These are phyloP conservation scores for Melanotaenia parkinsoni DNA, from an alignment of 2,797 vertebrate species.

Conservation along the genomic window DNA sequence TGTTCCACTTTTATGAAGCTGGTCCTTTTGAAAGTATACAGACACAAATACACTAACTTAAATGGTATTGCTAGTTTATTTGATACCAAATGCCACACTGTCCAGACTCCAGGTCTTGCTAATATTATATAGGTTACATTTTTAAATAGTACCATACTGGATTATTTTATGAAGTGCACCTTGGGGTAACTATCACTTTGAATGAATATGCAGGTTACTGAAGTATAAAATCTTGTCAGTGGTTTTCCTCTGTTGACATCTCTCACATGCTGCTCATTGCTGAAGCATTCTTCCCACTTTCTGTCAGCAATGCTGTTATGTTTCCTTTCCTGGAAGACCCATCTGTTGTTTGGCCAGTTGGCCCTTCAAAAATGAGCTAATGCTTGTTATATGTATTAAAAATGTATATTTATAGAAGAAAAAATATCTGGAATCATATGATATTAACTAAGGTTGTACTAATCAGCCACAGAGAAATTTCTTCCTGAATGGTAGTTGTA, in stretches of 20 bases:
- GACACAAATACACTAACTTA: constrained; percentile 17
- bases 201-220: neutral
- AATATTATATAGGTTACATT: neutral
- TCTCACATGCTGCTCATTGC: neutral
- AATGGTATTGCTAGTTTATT: constrained; percentile 44
- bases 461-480: no score
- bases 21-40: constrained; percentile 11
- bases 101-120: constrained; percentile 1
- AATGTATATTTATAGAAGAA: no score
- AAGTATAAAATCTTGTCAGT: neutral
- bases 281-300: neutral
- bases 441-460: no score
- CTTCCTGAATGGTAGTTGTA: no score
- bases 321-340: neutral
- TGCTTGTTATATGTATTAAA: no score
- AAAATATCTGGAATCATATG: no score
- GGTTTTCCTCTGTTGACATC: neutral
- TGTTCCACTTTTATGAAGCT: constrained; percentile 13
- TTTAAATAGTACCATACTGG: neutral
- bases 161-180: neutral
- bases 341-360: neutral
- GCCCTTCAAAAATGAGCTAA: no score
- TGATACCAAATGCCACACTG: constrained; percentile 21
- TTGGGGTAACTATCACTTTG: neutral
- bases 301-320: neutral